These are phyloP conservation scores for Lindbergichthys nudifrons DNA, from an alignment of 2,797 vertebrate genomes.

Conservation along the genomic window DNA sequence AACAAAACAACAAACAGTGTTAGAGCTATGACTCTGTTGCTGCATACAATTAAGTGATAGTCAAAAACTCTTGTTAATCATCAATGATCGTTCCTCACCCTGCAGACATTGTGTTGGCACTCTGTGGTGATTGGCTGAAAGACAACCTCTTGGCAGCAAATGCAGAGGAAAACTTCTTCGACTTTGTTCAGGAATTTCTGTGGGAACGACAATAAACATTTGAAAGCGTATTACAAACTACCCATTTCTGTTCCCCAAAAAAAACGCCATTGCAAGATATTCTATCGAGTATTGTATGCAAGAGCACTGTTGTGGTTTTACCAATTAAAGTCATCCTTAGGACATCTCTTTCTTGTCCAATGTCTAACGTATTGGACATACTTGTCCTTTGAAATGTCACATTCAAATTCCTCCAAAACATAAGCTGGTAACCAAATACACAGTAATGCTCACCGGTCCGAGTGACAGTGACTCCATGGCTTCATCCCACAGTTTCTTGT, in stretches of 20 bases:
- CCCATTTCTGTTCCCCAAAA: too few relatives aligned
- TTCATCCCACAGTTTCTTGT: slow-evolving; percentile 95
- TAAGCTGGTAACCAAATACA: not conserved
- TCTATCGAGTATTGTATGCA: not conserved
- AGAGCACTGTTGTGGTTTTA: not conserved
- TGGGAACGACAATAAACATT: slow-evolving; percentile 26
- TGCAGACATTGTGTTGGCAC: slow-evolving; percentile 97
- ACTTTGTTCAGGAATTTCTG: slow-evolving; percentile 96
- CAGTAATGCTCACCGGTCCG: slow-evolving; percentile 85
- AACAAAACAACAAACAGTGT: not conserved
- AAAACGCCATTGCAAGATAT: too few relatives aligned
- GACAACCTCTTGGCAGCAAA: slow-evolving; percentile 98
- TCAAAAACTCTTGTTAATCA: too few relatives aligned
- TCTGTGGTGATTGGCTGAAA: slow-evolving; percentile 93
- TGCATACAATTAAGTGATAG: not conserved
- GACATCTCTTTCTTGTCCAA: not conserved
- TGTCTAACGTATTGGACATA: not conserved
- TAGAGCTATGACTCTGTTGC: not conserved
- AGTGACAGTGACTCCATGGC: slow-evolving; percentile 90
- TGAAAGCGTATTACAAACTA: not conserved
- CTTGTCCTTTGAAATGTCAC: not conserved
- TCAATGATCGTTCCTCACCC: slow-evolving; percentile 81
- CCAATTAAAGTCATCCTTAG: not conserved
- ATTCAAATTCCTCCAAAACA: not conserved
- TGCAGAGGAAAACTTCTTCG: slow-evolving; percentile 94